These are phyloP conservation scores for Harpegnathos saltator DNA, from an alignment of 1,140 invertebrate species.

Conservation along the genomic window DNA sequence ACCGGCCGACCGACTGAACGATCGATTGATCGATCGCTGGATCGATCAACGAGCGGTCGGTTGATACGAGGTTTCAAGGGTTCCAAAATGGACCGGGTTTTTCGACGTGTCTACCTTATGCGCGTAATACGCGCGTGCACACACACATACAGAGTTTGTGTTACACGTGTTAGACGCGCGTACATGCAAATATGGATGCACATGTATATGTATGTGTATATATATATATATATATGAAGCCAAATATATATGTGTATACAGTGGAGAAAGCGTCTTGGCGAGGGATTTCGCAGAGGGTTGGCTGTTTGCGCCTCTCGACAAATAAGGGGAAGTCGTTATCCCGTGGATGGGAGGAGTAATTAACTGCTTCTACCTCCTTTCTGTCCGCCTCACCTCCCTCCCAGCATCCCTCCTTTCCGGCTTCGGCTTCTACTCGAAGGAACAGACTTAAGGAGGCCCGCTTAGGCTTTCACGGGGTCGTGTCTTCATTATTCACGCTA, in stretches of 20 bases:
- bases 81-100: constrained; percentile 16
- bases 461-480: constrained; percentile 83
- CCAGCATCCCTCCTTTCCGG: constrained; percentile 71
- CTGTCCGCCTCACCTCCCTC: constrained; percentile 68
- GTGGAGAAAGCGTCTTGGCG: constrained; percentile 76
- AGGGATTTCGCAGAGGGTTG: constrained; percentile 79
- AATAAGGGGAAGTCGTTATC: constrained; percentile 85
- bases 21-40: neutral
- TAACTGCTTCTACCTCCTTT: constrained; percentile 81
- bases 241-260: constrained; percentile 59
- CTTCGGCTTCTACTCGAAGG: constrained; percentile 80
- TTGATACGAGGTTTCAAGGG: constrained; percentile 1
- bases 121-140: too few species aligned
- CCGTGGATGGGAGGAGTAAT: constrained; percentile 82
- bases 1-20: neutral
- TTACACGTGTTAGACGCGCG: neutral
- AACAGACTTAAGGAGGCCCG: constrained; percentile 80
- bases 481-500: constrained; percentile 84
- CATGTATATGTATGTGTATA: neutral
- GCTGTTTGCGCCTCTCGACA: constrained; percentile 83
- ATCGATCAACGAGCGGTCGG: neutral
- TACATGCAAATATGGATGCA: neutral
- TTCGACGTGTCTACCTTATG: constrained; percentile 14
- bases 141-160: too few species aligned
- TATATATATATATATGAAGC: constrained; percentile 18